phyloP scores from a whole-genome alignment of 2,888 invertebrate species.

The Drosophila heteroneura region DNA sequence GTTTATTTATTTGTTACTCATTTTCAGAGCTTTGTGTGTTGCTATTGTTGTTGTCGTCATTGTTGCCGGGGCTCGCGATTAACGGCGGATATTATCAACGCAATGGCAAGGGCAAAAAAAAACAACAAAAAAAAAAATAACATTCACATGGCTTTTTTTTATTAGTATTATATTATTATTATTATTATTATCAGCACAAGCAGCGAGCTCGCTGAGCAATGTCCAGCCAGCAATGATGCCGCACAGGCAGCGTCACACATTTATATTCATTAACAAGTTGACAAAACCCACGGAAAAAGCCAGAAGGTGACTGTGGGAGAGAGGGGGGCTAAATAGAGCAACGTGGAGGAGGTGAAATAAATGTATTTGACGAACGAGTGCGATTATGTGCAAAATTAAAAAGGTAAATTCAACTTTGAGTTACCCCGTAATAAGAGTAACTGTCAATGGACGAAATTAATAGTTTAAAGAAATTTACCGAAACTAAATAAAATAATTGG shows the following conservation, averaged over 20 bases:
- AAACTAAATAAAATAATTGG: background rate
- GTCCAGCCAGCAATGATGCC: conserved; percentile 22
- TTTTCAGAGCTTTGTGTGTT: conserved; percentile 38
- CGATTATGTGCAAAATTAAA: conserved; percentile 5
- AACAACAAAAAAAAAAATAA: background rate
- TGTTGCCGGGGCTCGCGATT: conserved; percentile 51
- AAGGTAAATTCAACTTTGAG: background rate
- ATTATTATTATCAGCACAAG: conserved; percentile 54
- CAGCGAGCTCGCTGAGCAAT: conserved; percentile 16
- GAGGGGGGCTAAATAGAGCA: background rate
- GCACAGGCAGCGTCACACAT: conserved; percentile 54
- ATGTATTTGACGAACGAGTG: background rate
- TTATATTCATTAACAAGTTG: conserved; percentile 75
- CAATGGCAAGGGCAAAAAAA: conserved; percentile 28
- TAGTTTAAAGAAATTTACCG: background rate
- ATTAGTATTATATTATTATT: conserved; percentile 49
- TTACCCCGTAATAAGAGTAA: background rate
- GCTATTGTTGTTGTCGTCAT: conserved; percentile 16
- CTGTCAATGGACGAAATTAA: background rate
- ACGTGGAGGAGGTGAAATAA: background rate
- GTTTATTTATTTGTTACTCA: conserved; percentile 40
- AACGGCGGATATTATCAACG: conserved; percentile 71
- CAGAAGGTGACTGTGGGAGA: background rate
- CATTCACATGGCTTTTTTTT: conserved; percentile 35
- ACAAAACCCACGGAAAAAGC: conserved; percentile 38